Conservation (phyloP, 2,113 vertebrate species). For the Tachuris rubrigastra region DNA sequence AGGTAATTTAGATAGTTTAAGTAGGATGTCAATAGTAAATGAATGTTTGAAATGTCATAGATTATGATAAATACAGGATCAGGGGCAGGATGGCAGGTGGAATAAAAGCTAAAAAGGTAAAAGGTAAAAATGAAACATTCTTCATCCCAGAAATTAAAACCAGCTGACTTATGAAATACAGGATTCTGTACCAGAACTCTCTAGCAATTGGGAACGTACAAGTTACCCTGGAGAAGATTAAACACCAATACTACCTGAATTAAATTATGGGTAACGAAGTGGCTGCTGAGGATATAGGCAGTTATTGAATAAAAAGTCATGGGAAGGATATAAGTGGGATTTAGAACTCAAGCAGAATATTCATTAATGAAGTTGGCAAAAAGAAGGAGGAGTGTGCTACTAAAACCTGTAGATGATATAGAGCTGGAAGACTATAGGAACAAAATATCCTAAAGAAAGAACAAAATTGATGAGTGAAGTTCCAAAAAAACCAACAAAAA, state of each 20-base stretch:
- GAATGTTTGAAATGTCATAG: background rate
- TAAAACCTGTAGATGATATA: background rate
- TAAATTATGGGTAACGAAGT: background rate
- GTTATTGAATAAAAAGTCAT: background rate
- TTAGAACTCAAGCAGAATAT: background rate
- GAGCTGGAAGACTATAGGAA: background rate
- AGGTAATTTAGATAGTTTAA: background rate
- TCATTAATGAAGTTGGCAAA: background rate
- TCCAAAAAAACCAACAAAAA: background rate
- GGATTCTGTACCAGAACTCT: background rate
- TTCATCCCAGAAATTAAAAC: background rate
- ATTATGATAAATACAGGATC: background rate
- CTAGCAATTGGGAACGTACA: background rate
- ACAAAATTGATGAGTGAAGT: background rate
- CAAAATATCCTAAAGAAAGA: background rate
- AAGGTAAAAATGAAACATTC: background rate
- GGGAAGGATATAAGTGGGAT: background rate
- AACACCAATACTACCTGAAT: background rate
- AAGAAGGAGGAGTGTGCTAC: background rate
- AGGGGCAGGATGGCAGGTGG: background rate
- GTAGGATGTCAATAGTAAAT: background rate
- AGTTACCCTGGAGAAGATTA: background rate
- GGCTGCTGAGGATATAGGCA: background rate
- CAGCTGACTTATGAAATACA: background rate
- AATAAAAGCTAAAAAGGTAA: background rate